Conservation (phyloP, 2,113 vertebrate species). For the Colistium nudipinnis region DNA sequence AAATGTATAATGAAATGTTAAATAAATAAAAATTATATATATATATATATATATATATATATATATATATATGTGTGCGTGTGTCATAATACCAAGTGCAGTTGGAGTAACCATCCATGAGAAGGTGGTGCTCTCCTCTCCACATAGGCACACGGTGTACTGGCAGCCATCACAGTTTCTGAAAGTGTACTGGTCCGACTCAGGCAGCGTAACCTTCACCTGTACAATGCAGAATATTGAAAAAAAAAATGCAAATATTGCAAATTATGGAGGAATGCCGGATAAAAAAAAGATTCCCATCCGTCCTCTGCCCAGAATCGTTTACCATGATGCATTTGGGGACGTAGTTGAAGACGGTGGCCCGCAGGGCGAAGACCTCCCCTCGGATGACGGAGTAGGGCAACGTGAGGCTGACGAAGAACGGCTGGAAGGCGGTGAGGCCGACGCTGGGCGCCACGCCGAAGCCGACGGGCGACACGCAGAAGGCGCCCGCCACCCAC, state of each 20-base stretch:
- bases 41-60: no score
- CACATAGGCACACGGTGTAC: slow-evolving; percentile 77
- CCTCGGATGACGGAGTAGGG: slow-evolving; percentile 86
- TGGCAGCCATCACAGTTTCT: slow-evolving; percentile 66
- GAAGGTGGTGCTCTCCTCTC: slow-evolving; percentile 77
- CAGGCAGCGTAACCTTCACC: slow-evolving; percentile 76
- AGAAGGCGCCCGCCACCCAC: slow-evolving; percentile 89
- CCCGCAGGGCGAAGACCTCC: slow-evolving; percentile 85
- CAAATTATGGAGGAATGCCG: neutral
- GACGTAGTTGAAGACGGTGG: slow-evolving; percentile 88
- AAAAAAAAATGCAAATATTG: neutral
- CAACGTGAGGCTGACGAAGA: slow-evolving; percentile 85
- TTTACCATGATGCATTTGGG: slow-evolving; percentile 86
- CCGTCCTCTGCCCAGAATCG: neutral
- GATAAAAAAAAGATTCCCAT: neutral
- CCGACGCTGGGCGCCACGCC: slow-evolving; percentile 80
- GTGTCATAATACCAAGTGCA: slow-evolving; percentile 83
- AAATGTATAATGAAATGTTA: no score
- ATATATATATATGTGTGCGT: no score
- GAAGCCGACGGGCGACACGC: slow-evolving; percentile 84
- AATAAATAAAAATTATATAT: neutral
- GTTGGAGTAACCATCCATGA: slow-evolving; percentile 78
- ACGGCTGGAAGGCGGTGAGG: slow-evolving; percentile 83
- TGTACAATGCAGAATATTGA: slow-evolving; percentile 44
- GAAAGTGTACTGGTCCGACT: slow-evolving; percentile 77